Conservation (phyloP, 2,888 invertebrate species). For the Strigamia maritima region DNA sequence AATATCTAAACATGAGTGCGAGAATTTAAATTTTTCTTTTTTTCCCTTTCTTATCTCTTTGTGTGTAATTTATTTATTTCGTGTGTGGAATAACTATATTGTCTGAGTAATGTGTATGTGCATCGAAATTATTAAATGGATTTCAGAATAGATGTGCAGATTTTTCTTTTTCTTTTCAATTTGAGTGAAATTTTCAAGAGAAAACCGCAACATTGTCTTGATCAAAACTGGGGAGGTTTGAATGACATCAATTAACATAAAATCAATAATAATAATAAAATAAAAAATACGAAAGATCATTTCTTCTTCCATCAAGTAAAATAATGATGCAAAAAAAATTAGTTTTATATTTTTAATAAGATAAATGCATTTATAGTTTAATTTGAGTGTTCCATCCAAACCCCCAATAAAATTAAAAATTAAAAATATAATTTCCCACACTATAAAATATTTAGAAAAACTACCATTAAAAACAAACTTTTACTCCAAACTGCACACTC, state of each 20-base stretch:
- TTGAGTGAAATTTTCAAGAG: not conserved
- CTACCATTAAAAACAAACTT: not conserved
- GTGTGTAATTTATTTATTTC: not conserved
- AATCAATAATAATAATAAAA: no score
- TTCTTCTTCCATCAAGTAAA: not conserved
- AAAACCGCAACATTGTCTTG: not conserved
- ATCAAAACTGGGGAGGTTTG: not conserved
- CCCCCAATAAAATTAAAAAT: not conserved
- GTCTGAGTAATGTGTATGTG: not conserved
- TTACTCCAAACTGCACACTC: not conserved
- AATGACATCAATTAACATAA: slow-evolving; percentile 4
- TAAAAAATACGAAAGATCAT: not conserved
- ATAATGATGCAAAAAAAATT: not conserved
- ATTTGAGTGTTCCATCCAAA: no score
- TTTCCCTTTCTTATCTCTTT: not conserved
- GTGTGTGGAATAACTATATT: not conserved
- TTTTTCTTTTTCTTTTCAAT: not conserved
- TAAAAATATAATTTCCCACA: not conserved
- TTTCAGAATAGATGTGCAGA: not conserved
- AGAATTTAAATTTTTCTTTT: not conserved
- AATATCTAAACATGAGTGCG: not conserved
- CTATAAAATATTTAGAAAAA: not conserved
- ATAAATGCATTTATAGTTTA: no score
- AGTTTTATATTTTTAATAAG: no score
- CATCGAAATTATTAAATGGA: not conserved